Evolutionary conservation across 2,113 vertebrate species (phyloP).

Genomic region (Empidonax traillii): DNA sequence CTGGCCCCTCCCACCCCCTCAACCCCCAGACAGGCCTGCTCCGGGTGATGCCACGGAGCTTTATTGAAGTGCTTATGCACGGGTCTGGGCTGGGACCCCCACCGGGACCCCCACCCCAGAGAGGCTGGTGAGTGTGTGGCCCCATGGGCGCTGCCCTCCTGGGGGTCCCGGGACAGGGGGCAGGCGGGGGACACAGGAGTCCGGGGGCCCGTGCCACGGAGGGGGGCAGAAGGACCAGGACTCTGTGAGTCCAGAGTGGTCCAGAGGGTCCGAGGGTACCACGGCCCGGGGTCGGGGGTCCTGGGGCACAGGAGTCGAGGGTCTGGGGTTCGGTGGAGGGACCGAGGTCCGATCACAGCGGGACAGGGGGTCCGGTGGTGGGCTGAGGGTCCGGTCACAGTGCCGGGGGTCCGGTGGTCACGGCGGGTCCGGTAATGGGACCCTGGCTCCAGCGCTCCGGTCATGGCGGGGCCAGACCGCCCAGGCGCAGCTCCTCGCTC

Average conservation of each 20-base stretch:
- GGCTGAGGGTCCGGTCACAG: neutral
- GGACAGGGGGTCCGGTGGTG: neutral
- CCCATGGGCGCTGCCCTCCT: neutral
- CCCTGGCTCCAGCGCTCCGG: neutral
- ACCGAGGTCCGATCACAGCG: neutral
- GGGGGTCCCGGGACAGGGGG: neutral
- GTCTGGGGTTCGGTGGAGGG: neutral
- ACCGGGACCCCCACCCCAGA: neutral
- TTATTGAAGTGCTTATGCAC: slow-evolving; percentile 16
- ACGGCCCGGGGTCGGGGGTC: neutral
- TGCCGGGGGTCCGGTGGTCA: neutral
- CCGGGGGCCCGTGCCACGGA: neutral
- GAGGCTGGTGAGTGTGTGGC: slow-evolving; percentile 39
- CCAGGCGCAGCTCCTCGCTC: slow-evolving; percentile 84
- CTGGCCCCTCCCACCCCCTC: neutral
- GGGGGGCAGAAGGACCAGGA: neutral
- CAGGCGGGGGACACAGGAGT: neutral
- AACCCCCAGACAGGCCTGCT: neutral
- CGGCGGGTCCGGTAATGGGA: neutral
- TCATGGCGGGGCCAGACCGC: slow-evolving; percentile 55
- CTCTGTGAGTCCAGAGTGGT: neutral
- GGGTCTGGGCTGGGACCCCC: neutral
- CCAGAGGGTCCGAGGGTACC: neutral
- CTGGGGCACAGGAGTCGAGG: neutral
- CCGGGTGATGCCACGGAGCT: slow-evolving; percentile 28